These are phyloP conservation scores for Lagopus muta DNA, from an alignment of 2,113 vertebrate species.

Conservation along the genomic window DNA sequence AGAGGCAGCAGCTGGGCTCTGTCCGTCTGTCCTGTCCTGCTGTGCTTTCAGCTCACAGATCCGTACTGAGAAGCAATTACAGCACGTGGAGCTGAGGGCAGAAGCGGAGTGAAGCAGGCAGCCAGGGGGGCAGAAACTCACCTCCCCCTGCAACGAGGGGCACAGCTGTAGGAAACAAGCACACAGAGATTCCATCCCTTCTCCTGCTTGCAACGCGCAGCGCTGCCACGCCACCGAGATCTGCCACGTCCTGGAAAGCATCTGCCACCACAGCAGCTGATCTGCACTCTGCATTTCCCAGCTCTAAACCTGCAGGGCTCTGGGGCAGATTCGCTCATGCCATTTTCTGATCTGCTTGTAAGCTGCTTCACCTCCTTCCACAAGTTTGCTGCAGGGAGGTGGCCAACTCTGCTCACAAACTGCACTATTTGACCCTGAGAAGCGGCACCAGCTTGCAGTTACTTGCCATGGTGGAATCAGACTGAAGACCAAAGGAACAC, in stretches of 20 bases:
- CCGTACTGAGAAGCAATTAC: not conserved
- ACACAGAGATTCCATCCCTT: not conserved
- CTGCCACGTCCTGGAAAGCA: not conserved
- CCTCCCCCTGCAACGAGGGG: not conserved
- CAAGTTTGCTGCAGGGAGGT: constrained; percentile 34
- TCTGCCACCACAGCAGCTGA: not conserved
- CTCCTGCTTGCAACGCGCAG: not conserved
- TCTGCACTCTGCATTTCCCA: not conserved
- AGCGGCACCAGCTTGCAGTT: constrained; percentile 43
- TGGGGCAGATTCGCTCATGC: not conserved
- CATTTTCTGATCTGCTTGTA: not conserved
- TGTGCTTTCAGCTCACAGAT: not conserved
- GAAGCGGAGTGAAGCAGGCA: not conserved
- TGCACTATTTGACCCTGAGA: constrained; percentile 61
- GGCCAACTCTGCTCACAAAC: constrained; percentile 40
- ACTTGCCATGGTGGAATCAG: not conserved
- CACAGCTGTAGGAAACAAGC: not conserved
- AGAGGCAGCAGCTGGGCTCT: not conserved
- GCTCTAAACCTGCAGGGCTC: not conserved
- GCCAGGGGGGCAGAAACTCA: not conserved
- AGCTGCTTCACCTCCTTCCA: constrained; percentile 32
- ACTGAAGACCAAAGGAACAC: not conserved
- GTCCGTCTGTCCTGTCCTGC: not conserved
- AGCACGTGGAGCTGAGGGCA: fast-evolving
- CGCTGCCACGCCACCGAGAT: not conserved